Percentiles rank a stretch among this genome's conserved stretches.
Conservation (phyloP, 2,888 invertebrate genomes). For the Hemicrepidius hirtus region DNA sequence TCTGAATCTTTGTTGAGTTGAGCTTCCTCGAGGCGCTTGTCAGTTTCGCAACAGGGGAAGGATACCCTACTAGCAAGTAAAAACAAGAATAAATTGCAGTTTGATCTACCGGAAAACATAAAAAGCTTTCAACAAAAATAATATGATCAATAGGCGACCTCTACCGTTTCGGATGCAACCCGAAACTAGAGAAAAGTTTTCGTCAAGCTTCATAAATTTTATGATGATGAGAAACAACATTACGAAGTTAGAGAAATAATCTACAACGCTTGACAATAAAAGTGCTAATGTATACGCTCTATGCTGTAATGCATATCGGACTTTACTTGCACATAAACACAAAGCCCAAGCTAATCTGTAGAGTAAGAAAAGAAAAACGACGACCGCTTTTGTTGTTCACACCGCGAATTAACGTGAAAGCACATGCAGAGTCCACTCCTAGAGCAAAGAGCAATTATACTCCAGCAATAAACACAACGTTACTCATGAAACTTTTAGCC, state of each 20-base stretch:
- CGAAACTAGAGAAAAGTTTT: conserved; percentile 34
- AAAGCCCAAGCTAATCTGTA: conserved; percentile 16
- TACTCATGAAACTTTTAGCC: not conserved
- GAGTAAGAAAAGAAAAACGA: conserved; percentile 15
- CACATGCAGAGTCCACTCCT: conserved; percentile 20
- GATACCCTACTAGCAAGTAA: conserved; percentile 7
- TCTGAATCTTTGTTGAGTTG: conserved; percentile 20
- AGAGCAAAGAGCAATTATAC: conserved; percentile 10
- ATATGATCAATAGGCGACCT: conserved; percentile 16
- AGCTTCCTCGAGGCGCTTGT: conserved; percentile 12
- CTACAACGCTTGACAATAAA: conserved; percentile 32
- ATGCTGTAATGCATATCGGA: conserved; percentile 20
- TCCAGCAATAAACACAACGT: conserved; percentile 3
- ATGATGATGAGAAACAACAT: conserved; percentile 21
- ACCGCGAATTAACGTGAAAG: conserved; percentile 27
- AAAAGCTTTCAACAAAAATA: conserved; percentile 27
- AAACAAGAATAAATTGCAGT: conserved; percentile 27
- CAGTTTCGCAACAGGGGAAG: not conserved
- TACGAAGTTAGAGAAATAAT: conserved; percentile 24
- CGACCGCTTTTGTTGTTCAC: conserved; percentile 19
- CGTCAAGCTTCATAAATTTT: conserved; percentile 38
- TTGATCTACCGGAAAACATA: conserved; percentile 20
- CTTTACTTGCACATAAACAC: conserved; percentile 23
- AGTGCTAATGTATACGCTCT: conserved; percentile 38
- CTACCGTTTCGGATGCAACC: not conserved